Conservation (phyloP, 2,888 invertebrate genomes). For the Nomada fucata region DNA sequence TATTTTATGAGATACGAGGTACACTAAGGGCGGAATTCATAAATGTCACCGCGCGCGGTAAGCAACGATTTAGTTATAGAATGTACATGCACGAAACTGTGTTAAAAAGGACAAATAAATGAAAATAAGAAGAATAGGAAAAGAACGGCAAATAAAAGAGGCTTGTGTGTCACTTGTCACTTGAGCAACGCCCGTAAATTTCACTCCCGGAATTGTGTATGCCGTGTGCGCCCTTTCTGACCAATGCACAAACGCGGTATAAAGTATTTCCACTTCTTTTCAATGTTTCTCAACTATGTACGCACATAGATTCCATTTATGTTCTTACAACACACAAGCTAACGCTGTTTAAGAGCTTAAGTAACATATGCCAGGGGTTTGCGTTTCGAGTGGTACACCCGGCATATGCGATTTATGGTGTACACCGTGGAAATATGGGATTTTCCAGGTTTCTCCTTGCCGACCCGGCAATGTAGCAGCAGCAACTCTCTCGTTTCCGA, state of each 20-base stretch:
- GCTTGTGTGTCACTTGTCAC: constrained; percentile 31
- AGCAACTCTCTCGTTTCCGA: neutral
- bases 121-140: neutral
- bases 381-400: constrained; percentile 24
- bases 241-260: constrained; percentile 2
- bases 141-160: constrained; percentile 4
- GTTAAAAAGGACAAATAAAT: neutral
- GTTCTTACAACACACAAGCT: constrained; percentile 16
- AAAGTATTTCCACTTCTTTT: constrained; percentile 35
- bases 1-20: constrained; percentile 1
- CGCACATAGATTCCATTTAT: constrained; percentile 8
- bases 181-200: constrained; percentile 9
- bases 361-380: constrained; percentile 33
- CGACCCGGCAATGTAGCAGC: neutral
- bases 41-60: constrained; percentile 17
- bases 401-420: constrained; percentile 24
- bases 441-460: constrained; percentile 13
- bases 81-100: constrained; percentile 1
- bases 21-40: constrained; percentile 4
- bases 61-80: constrained; percentile 24
- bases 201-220: constrained; percentile 1
- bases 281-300: constrained; percentile 25
- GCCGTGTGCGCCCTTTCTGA: constrained; percentile 25
- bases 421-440: constrained; percentile 34
- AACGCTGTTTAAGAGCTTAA: constrained; percentile 17